Evolutionary conservation across 2,888 invertebrate species (phyloP).

Genomic region (Pristionchus arcanus): DNA sequence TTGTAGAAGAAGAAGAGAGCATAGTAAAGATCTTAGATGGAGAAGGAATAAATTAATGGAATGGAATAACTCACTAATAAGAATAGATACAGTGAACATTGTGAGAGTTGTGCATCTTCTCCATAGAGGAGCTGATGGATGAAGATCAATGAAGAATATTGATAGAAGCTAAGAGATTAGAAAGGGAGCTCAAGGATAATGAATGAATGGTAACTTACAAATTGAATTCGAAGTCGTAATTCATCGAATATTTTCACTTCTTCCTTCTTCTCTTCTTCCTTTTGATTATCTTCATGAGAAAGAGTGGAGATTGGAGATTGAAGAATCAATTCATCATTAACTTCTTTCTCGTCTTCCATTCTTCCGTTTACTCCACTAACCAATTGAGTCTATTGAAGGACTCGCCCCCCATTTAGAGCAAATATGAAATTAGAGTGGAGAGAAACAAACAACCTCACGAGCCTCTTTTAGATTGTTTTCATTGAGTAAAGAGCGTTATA

Average conservation of each 20-base stretch:
- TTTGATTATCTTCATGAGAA: background rate
- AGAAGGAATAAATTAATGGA: background rate
- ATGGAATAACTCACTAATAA: background rate
- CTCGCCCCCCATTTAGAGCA: slow-evolving; percentile 26
- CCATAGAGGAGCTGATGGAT: background rate
- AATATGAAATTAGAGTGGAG: slow-evolving; percentile 36
- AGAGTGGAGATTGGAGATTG: background rate
- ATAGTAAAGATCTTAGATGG: slow-evolving; percentile 27
- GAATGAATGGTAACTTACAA: background rate
- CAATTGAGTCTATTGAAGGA: slow-evolving; percentile 3
- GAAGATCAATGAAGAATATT: background rate
- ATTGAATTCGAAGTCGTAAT: slow-evolving; percentile 17
- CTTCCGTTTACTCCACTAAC: background rate
- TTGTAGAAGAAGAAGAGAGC: slow-evolving; percentile 40
- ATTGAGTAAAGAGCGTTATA: background rate
- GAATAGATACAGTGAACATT: background rate
- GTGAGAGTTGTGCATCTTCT: slow-evolving; percentile 1
- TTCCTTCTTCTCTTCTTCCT: background rate
- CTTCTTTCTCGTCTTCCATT: slow-evolving; percentile 11
- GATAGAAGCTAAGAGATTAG: background rate
- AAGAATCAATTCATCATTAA: background rate
- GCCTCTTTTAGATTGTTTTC: slow-evolving; percentile 13
- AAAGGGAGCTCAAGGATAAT: background rate
- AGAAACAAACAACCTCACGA: slow-evolving; percentile 15
- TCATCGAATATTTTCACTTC: slow-evolving; percentile 8